These are phyloP conservation scores for Dysdera silvatica DNA, from an alignment of 1,140 invertebrate genomes.

Conservation along the genomic window DNA sequence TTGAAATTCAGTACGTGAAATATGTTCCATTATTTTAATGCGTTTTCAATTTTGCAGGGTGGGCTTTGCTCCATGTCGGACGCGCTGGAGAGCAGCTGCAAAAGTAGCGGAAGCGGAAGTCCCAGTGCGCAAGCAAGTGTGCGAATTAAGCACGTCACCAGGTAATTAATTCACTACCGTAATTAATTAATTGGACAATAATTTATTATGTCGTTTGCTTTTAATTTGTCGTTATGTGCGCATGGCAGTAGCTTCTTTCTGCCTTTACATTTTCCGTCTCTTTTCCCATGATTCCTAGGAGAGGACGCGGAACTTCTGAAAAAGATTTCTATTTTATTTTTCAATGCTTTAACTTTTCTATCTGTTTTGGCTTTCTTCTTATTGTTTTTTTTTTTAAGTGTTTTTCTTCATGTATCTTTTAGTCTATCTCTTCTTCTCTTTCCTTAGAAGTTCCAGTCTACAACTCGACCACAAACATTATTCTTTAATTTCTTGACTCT, in stretches of 20 bases:
- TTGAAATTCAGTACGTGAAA: no score
- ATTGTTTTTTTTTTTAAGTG: no score
- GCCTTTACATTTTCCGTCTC: background rate
- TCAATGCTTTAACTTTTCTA: background rate
- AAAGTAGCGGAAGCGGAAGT: constrained; percentile 12
- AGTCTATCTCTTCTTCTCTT: no score
- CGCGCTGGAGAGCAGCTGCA: constrained; percentile 27
- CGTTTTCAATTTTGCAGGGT: constrained; percentile 15
- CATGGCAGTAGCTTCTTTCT: background rate
- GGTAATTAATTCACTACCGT: constrained; percentile 4
- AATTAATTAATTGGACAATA: no score
- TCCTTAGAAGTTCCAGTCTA: no score
- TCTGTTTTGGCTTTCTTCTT: no score
- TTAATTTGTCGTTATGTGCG: background rate
- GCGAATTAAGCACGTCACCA: constrained; percentile 27
- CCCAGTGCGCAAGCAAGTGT: constrained; percentile 13
- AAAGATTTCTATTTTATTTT: background rate
- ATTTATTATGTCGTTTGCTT: no score
- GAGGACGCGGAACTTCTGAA: background rate
- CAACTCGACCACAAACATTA: no score
- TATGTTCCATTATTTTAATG: no score
- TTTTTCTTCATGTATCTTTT: no score
- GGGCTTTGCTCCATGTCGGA: constrained; percentile 29
- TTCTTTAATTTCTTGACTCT: no score
- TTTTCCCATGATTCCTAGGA: background rate